phyloP scores from a whole-genome alignment of 2,797 vertebrate genomes.

The Betta splendens region DNA sequence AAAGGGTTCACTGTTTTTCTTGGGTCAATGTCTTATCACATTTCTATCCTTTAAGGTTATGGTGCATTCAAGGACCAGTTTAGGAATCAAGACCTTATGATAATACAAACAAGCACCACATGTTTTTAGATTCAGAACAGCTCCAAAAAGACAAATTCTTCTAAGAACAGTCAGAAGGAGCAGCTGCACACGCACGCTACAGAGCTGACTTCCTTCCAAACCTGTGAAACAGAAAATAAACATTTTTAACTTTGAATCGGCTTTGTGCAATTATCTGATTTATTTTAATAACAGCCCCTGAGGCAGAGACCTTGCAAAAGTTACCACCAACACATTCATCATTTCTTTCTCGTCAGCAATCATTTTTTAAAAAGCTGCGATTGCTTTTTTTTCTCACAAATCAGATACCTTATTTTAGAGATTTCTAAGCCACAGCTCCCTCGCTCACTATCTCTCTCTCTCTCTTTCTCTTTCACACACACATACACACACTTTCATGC shows the following conservation, averaged over 20 bases:
- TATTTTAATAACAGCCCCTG: background rate
- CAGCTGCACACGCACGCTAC: no score
- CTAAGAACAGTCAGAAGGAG: no score
- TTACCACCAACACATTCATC: slow-evolving; percentile 11
- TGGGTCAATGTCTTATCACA: no score
- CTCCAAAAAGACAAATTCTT: no score
- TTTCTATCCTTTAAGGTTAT: no score
- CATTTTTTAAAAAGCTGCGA: slow-evolving; percentile 22
- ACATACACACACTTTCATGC: slow-evolving; percentile 9
- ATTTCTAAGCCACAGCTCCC: background rate
- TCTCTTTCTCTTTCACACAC: slow-evolving; percentile 6
- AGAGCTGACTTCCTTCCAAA: background rate
- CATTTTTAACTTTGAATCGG: background rate
- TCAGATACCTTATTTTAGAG: slow-evolving; percentile 23
- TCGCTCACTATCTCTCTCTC: background rate
- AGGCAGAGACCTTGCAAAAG: background rate
- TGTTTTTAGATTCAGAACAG: no score
- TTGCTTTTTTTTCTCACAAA: slow-evolving; percentile 6
- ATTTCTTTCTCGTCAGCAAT: slow-evolving; percentile 15
- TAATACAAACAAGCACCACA: no score
- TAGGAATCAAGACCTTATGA: no score
- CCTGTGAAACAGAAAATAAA: background rate
- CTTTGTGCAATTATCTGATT: slow-evolving; percentile 1
- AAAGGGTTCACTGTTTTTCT: slow-evolving; percentile 32
- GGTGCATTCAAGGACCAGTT: no score